These are phyloP conservation scores for Temnothorax curvispinosus DNA, from an alignment of 1,140 invertebrate species.

Conservation along the genomic window DNA sequence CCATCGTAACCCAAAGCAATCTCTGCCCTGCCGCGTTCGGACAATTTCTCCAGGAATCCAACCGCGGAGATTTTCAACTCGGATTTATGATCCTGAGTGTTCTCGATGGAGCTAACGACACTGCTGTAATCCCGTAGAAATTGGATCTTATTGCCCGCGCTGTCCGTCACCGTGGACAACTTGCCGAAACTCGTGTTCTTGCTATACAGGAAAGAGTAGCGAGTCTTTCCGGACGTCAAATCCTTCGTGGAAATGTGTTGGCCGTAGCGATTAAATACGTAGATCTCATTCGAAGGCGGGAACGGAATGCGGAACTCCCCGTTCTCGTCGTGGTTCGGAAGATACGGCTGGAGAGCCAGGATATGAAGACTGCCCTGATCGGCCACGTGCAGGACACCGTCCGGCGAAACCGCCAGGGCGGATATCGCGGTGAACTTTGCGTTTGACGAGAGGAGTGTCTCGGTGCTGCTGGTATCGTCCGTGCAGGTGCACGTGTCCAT, in stretches of 20 bases:
- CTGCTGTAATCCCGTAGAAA: constrained; percentile 96
- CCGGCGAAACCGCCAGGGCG: constrained; percentile 96
- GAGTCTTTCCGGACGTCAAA: constrained; percentile 95
- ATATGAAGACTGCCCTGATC: constrained; percentile 97
- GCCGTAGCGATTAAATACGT: constrained; percentile 97
- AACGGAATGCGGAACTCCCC: constrained; percentile 97
- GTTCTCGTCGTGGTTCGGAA: constrained; percentile 95
- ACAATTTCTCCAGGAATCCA: constrained; percentile 93
- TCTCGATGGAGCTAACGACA: constrained; percentile 96
- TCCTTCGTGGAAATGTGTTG: constrained; percentile 98
- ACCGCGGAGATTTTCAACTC: constrained; percentile 95
- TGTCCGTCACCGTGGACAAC: constrained; percentile 96
- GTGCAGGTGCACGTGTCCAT: constrained; percentile 87
- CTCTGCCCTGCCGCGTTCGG: constrained; percentile 92
- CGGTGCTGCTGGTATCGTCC: constrained; percentile 91
- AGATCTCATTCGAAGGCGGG: constrained; percentile 95
- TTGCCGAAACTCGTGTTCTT: constrained; percentile 98
- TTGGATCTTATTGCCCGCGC: constrained; percentile 96
- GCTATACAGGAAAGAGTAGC: constrained; percentile 98
- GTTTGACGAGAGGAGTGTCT: constrained; percentile 95
- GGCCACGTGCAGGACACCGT: constrained; percentile 96
- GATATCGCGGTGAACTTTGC: constrained; percentile 96
- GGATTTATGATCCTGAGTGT: constrained; percentile 96
- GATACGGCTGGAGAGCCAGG: constrained; percentile 94
- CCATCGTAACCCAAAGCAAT: constrained; percentile 95